Evolutionary conservation across 2,113 vertebrate species (phyloP).

Genomic region (Mixornis gularis): DNA sequence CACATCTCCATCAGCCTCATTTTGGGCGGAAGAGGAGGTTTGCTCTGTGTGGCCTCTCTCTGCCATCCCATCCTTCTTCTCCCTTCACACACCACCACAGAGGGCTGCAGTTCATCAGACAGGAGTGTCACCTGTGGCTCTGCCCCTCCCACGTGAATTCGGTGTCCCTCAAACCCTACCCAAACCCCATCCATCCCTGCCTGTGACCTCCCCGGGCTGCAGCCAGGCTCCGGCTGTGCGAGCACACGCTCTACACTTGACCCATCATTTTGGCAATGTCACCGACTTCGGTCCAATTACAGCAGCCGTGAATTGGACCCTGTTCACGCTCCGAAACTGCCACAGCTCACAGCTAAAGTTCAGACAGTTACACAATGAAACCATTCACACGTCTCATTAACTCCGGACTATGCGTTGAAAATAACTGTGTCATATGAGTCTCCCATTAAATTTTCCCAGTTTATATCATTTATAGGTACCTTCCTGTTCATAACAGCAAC

Average conservation of each 20-base stretch:
- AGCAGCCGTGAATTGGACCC: conserved; percentile 21
- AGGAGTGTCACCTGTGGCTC: not conserved
- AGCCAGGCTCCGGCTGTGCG: not conserved
- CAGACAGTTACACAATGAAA: conserved; percentile 28
- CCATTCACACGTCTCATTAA: conserved; percentile 49
- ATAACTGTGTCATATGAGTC: conserved; percentile 20
- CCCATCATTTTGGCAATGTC: conserved; percentile 13
- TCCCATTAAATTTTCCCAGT: not conserved
- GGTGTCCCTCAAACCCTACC: not conserved
- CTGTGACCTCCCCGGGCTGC: not conserved
- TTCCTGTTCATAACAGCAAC: not conserved
- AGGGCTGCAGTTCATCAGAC: not conserved
- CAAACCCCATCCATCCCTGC: no score
- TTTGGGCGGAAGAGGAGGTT: not conserved
- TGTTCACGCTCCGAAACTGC: not conserved
- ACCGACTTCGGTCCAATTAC: not conserved
- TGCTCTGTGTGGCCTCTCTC: not conserved
- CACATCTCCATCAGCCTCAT: not conserved
- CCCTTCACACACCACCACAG: not conserved
- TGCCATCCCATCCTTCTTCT: not conserved
- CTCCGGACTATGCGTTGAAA: conserved; percentile 9
- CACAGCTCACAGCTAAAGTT: not conserved
- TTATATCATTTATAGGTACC: conserved; percentile 13
- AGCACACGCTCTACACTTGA: not conserved
- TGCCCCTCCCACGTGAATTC: not conserved